Evolutionary conservation across 1,140 invertebrate genomes (phyloP).

Genomic region (Drosophila parabipectinata): DNA sequence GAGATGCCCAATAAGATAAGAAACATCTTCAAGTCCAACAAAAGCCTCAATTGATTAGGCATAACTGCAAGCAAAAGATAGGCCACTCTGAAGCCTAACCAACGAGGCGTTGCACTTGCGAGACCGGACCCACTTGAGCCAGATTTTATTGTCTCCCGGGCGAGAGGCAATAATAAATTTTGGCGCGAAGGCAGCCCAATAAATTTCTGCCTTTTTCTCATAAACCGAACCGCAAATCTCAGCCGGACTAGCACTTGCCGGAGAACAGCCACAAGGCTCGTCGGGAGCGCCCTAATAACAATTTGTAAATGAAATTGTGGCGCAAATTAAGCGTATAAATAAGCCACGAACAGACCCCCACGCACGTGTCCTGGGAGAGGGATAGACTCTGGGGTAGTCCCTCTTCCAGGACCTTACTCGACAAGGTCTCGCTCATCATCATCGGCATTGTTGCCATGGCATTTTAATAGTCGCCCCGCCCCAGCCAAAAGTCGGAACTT

Average conservation of each 20-base stretch:
- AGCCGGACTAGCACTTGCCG: conserved; percentile 22
- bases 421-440: conserved; percentile 44
- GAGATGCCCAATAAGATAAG: background rate
- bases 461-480: conserved; percentile 44
- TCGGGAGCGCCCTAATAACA: conserved; percentile 65
- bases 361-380: conserved; percentile 23
- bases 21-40: background rate
- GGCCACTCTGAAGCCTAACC: conserved; percentile 42
- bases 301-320: conserved; percentile 82
- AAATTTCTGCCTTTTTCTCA: conserved; percentile 75
- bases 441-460: conserved; percentile 21
- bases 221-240: conserved; percentile 78
- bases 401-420: conserved; percentile 33
- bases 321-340: conserved; percentile 82
- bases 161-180: conserved; percentile 56
- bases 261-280: conserved; percentile 54
- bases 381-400: background rate
- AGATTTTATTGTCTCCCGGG: conserved; percentile 25
- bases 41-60: background rate
- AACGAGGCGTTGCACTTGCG: conserved; percentile 63
- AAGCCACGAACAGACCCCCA: conserved; percentile 59
- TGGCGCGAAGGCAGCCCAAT: conserved; percentile 47
- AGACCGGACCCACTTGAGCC: conserved; percentile 25
- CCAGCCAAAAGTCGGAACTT: conserved; percentile 44
- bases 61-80: background rate